These are phyloP conservation scores for Latheticus oryzae DNA, from an alignment of 2,888 invertebrate genomes.

Conservation along the genomic window DNA sequence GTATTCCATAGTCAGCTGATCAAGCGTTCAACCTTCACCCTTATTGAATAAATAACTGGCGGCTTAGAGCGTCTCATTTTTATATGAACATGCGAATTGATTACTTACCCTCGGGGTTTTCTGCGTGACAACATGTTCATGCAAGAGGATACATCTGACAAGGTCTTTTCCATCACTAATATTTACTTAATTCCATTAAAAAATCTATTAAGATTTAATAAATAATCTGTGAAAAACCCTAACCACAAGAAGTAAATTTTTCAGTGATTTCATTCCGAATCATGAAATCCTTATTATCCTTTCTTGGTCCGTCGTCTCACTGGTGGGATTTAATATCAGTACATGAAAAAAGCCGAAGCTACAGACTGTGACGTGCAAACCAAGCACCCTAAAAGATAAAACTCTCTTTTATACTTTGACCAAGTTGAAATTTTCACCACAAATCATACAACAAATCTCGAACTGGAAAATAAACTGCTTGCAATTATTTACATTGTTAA, in stretches of 20 bases:
- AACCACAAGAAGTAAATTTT: slow-evolving; percentile 27
- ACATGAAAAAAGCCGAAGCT: slow-evolving; percentile 16
- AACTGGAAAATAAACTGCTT: too few species aligned
- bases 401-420: slow-evolving; percentile 23
- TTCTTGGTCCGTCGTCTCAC: slow-evolving; percentile 19
- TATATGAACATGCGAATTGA: slow-evolving; percentile 34
- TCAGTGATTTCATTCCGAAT: slow-evolving; percentile 29
- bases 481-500: too few species aligned
- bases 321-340: slow-evolving; percentile 30
- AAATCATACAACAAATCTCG: slow-evolving; percentile 22
- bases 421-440: slow-evolving; percentile 21
- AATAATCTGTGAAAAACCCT: too few species aligned
- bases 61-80: slow-evolving; percentile 26
- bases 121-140: slow-evolving; percentile 29
- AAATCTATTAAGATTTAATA: background rate
- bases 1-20: slow-evolving; percentile 28
- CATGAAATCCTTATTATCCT: slow-evolving; percentile 33
- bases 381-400: slow-evolving; percentile 19
- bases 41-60: slow-evolving; percentile 34
- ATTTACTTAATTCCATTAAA: slow-evolving; percentile 1
- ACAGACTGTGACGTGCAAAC: slow-evolving; percentile 18
- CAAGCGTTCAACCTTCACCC: slow-evolving; percentile 36
- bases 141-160: slow-evolving; percentile 26
- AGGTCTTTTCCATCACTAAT: slow-evolving; percentile 11
- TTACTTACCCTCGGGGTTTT: slow-evolving; percentile 25